Percentiles rank a stretch among this genome's conserved stretches.
Conservation (phyloP, 2,797 vertebrate species). For the Macrochelys suwanniensis region DNA sequence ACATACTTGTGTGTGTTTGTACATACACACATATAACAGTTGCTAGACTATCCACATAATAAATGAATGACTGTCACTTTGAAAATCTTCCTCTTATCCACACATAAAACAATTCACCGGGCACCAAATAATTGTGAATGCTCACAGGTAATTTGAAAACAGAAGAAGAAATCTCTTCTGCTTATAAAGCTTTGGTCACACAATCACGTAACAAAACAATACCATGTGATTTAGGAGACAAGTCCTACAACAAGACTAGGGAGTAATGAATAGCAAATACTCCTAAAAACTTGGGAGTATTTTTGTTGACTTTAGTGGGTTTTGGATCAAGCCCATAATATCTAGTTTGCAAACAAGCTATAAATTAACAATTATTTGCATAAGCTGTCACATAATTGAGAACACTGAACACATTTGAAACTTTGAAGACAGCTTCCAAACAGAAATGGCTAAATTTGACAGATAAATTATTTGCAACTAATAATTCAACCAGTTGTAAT, state of each 20-base stretch:
- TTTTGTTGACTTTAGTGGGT: conserved; percentile 13
- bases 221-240: background rate
- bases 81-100: conserved; percentile 44
- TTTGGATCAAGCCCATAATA: background rate
- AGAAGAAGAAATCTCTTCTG: background rate
- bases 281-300: background rate
- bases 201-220: background rate
- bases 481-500: background rate
- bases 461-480: conserved; percentile 21
- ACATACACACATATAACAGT: background rate
- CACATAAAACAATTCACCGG: conserved; percentile 49
- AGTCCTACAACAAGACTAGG: conserved; percentile 35
- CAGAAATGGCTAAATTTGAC: conserved; percentile 3
- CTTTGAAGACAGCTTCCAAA: background rate
- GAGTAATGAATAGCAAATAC: conserved; percentile 39
- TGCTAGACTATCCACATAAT: background rate
- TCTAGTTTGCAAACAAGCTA: conserved; percentile 19
- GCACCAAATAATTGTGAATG: conserved; percentile 33
- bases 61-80: conserved; percentile 40
- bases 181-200: background rate
- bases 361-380: conserved; percentile 44
- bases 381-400: background rate
- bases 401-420: conserved; percentile 10
- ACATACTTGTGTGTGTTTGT: background rate
- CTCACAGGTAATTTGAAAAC: background rate